Conservation (phyloP, 2,797 vertebrate genomes). For the Apogon hyalosoma region DNA sequence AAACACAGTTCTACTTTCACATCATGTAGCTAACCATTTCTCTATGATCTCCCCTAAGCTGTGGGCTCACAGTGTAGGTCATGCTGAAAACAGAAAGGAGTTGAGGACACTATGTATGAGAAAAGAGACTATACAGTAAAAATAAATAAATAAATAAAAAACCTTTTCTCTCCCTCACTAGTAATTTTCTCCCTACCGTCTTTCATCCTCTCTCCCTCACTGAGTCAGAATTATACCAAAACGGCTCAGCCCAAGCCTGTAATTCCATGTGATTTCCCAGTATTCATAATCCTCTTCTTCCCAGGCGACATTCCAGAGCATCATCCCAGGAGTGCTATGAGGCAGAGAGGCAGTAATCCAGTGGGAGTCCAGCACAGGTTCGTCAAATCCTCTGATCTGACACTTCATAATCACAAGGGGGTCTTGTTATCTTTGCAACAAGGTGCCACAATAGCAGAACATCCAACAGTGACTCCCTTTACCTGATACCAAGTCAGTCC, state of each 20-base stretch:
- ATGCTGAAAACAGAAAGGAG: constrained; percentile 21
- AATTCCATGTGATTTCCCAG: constrained; percentile 75
- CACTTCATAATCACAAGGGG: constrained; percentile 56
- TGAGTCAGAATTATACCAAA: constrained; percentile 46
- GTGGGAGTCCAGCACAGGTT: constrained; percentile 44
- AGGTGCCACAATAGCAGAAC: constrained; percentile 31
- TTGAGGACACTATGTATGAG: constrained; percentile 25
- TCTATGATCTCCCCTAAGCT: constrained; percentile 17
- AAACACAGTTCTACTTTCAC: constrained; percentile 7
- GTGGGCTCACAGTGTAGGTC: constrained; percentile 18
- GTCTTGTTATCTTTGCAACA: constrained; percentile 65
- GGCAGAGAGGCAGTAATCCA: constrained; percentile 68
- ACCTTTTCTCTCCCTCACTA: not conserved
- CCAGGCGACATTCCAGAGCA: constrained; percentile 50
- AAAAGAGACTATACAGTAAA: constrained; percentile 24
- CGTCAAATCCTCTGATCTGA: constrained; percentile 69
- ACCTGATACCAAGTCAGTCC: constrained; percentile 35
- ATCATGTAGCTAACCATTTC: constrained; percentile 10
- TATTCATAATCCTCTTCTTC: constrained; percentile 72
- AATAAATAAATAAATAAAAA: constrained; percentile 1
- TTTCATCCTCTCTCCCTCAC: constrained; percentile 45
- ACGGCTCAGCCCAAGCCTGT: constrained; percentile 58
- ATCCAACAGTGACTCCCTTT: constrained; percentile 15
- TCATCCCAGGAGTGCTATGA: constrained; percentile 47
- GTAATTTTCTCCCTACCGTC: constrained; percentile 24